phyloP scores from a whole-genome alignment of 2,888 invertebrate genomes.

The Tetragonisca angustula region DNA sequence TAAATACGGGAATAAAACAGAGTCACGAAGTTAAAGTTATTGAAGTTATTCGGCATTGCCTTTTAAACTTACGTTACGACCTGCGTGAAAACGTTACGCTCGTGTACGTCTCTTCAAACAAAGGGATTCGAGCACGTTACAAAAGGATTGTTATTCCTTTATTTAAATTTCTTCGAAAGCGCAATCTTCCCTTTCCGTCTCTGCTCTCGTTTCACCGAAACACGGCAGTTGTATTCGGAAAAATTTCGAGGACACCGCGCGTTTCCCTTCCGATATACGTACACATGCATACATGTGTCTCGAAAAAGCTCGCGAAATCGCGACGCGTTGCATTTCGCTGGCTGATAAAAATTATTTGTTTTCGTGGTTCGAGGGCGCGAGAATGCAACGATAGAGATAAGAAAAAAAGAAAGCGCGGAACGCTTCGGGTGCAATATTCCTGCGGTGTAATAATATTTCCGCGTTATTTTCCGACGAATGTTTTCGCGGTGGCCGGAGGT shows the following conservation, averaged over 20 bases:
- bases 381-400: constrained; percentile 34
- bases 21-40: background rate
- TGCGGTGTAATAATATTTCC: constrained; percentile 51
- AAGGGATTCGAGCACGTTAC: background rate
- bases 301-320: constrained; percentile 1
- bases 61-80: background rate
- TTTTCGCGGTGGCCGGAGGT: constrained; percentile 31
- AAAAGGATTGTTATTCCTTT: background rate
- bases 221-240: background rate
- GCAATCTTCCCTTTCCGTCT: background rate
- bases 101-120: background rate
- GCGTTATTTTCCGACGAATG: constrained; percentile 31
- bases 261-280: constrained; percentile 7
- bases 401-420: constrained; percentile 28
- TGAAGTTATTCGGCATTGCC: background rate
- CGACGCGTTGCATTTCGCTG: background rate
- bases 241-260: constrained; percentile 16
- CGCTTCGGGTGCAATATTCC: constrained; percentile 44
- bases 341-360: constrained; percentile 53
- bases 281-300: too few relatives aligned
- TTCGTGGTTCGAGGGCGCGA: constrained; percentile 12
- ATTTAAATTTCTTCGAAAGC: background rate
- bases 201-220: background rate
- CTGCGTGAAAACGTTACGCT: too few relatives aligned
- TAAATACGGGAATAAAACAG: constrained; percentile 2